These are phyloP conservation scores for Dermochelys coriacea DNA, from an alignment of 2,797 vertebrate genomes.

Conservation along the genomic window DNA sequence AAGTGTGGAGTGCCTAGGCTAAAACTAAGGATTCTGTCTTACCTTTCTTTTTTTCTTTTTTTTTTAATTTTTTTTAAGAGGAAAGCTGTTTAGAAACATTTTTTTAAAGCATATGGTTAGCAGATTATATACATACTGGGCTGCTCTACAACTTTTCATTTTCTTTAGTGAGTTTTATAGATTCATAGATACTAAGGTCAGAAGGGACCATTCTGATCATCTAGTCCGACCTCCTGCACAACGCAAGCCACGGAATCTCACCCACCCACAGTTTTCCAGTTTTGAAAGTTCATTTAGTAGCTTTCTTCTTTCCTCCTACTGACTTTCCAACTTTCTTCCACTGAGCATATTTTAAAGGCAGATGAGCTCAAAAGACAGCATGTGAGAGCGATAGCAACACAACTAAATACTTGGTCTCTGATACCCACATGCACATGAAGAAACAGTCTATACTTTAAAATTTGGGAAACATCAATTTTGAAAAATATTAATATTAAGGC, in stretches of 20 bases:
- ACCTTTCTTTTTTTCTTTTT: not conserved
- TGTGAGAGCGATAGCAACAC: not conserved
- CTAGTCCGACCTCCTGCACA: too few relatives aligned
- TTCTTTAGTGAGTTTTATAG: not conserved
- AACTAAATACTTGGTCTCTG: not conserved
- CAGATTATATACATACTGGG: not conserved
- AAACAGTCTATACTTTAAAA: not conserved
- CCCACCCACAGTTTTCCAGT: too few relatives aligned
- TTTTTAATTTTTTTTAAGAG: too few relatives aligned
- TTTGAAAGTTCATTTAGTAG: slow-evolving; percentile 6
- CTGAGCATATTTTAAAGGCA: slow-evolving; percentile 26
- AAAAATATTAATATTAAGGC: not conserved
- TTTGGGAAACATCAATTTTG: not conserved
- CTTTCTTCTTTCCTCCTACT: not conserved
- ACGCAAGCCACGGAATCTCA: too few relatives aligned
- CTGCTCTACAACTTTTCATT: not conserved
- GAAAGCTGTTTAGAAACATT: not conserved
- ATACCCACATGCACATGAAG: not conserved
- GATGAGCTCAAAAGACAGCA: not conserved
- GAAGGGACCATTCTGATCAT: too few relatives aligned
- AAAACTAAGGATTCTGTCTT: not conserved
- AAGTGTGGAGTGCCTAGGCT: not conserved
- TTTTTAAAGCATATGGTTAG: not conserved
- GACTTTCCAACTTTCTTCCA: slow-evolving; percentile 29
- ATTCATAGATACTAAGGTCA: too few relatives aligned